phyloP scores from a whole-genome alignment of 2,113 vertebrate species.

The Leuciscus idus region DNA sequence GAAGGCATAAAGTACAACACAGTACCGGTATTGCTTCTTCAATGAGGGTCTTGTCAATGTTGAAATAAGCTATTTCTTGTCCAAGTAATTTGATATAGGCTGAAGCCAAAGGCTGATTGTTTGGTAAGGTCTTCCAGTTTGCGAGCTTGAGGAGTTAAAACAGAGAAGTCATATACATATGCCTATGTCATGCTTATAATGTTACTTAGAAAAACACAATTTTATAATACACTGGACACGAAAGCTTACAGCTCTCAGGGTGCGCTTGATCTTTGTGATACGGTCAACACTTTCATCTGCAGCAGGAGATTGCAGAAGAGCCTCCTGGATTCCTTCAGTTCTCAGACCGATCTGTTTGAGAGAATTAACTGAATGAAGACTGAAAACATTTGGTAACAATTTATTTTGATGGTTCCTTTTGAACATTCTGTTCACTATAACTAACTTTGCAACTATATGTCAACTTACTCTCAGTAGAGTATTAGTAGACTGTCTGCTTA shows the following conservation, averaged over 20 bases:
- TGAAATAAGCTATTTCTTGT: slow-evolving; percentile 79
- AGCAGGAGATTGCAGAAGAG: slow-evolving; percentile 69
- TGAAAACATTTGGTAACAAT: neutral
- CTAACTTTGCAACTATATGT: too few relatives aligned
- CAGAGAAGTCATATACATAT: slow-evolving; percentile 67
- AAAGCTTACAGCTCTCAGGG: slow-evolving; percentile 76
- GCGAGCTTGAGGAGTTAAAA: slow-evolving; percentile 67
- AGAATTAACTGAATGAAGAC: neutral
- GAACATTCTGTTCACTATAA: too few relatives aligned
- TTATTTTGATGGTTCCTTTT: too few relatives aligned
- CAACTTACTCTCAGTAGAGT: too few relatives aligned
- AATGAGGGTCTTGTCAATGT: slow-evolving; percentile 74
- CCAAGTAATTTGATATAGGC: slow-evolving; percentile 79
- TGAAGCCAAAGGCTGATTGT: slow-evolving; percentile 71
- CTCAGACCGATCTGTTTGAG: slow-evolving; percentile 74
- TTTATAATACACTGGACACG: neutral
- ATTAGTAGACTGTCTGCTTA: too few relatives aligned
- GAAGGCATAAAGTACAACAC: neutral
- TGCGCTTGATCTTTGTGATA: slow-evolving; percentile 78
- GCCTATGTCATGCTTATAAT: neutral
- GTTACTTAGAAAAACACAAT: too few relatives aligned
- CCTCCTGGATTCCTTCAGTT: slow-evolving; percentile 81
- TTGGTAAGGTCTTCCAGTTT: slow-evolving; percentile 74
- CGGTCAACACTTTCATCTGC: slow-evolving; percentile 68
- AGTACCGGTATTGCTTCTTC: slow-evolving; percentile 74